A percentile compares a stretch with the other conserved stretches of the same genome.
Evolutionary conservation across 2,797 vertebrate genomes (phyloP).

Genomic region (Notolepis coatsorum): DNA sequence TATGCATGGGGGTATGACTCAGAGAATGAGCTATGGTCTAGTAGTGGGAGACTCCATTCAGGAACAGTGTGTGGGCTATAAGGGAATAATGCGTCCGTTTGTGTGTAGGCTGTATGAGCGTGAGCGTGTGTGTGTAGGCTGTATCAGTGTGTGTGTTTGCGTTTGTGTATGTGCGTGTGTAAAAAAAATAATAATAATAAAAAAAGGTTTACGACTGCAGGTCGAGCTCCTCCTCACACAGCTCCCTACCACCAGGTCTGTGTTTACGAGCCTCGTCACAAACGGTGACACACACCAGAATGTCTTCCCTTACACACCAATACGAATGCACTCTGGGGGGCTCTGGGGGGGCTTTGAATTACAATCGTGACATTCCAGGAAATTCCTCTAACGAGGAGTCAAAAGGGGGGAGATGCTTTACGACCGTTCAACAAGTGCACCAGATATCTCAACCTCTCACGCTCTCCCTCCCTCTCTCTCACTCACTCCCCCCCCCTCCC

Average conservation of each 20-base stretch:
- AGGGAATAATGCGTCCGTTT: conserved; percentile 8
- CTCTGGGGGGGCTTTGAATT: conserved; percentile 28
- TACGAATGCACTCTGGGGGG: not conserved
- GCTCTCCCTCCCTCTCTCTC: not conserved
- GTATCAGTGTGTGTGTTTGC: not conserved
- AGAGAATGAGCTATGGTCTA: conserved; percentile 61
- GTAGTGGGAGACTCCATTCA: conserved; percentile 53
- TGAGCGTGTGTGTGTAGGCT: not conserved
- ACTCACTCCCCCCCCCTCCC: not conserved
- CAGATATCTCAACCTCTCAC: conserved; percentile 8
- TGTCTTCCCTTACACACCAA: conserved; percentile 45
- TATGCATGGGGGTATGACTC: conserved; percentile 65
- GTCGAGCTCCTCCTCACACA: conserved; percentile 42
- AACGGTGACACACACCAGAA: conserved; percentile 43
- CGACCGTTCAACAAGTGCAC: conserved; percentile 14
- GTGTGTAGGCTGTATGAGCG: conserved; percentile 11
- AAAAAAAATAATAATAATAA: conserved; percentile 22
- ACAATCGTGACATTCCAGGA: conserved; percentile 54
- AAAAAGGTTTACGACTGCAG: conserved; percentile 30
- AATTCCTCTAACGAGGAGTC: conserved; percentile 41
- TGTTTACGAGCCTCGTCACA: conserved; percentile 50
- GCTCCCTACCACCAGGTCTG: conserved; percentile 19
- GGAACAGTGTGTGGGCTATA: conserved; percentile 52
- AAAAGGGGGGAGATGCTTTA: not conserved
- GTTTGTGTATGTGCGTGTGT: conserved; percentile 8